Conservation (phyloP, 2,888 invertebrate genomes). For the Pemphredon lugubris region DNA sequence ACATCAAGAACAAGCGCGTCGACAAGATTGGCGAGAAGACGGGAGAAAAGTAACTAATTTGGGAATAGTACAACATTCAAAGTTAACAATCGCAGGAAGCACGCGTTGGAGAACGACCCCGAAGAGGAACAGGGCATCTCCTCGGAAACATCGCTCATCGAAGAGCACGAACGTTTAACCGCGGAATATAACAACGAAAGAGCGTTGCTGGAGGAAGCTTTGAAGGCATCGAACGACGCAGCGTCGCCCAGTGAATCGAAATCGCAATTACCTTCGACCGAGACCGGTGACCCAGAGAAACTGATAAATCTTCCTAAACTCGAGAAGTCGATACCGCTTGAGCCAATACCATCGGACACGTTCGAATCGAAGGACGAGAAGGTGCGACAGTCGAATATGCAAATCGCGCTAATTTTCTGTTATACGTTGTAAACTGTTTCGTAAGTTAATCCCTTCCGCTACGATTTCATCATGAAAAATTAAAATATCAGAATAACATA, state of each 20-base stretch:
- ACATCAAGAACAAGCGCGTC: too few relatives aligned
- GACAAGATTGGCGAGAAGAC: too few relatives aligned
- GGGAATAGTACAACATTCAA: background rate
- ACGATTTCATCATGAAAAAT: too few relatives aligned
- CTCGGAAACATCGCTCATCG: slow-evolving; percentile 48
- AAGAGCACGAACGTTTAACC: slow-evolving; percentile 77
- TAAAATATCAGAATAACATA: too few relatives aligned
- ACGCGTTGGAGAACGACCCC: slow-evolving; percentile 62
- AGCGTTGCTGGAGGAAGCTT: slow-evolving; percentile 75
- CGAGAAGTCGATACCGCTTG: slow-evolving; percentile 32
- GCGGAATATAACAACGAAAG: slow-evolving; percentile 78
- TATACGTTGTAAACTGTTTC: too few relatives aligned
- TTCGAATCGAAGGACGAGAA: slow-evolving; percentile 66
- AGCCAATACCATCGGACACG: slow-evolving; percentile 47
- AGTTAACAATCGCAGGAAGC: slow-evolving; percentile 50
- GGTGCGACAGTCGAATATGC: slow-evolving; percentile 46
- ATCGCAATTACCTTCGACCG: background rate
- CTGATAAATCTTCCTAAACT: slow-evolving; percentile 8
- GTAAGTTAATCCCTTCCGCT: too few relatives aligned
- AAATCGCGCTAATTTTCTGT: too few relatives aligned
- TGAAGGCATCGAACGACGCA: slow-evolving; percentile 65
- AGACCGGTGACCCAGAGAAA: background rate
- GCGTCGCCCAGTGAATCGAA: slow-evolving; percentile 31
- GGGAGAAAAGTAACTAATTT: background rate
- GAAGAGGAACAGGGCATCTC: slow-evolving; percentile 52